phyloP scores from a whole-genome alignment of 2,888 invertebrate species.

The Ornithoptera alexandrae region DNA sequence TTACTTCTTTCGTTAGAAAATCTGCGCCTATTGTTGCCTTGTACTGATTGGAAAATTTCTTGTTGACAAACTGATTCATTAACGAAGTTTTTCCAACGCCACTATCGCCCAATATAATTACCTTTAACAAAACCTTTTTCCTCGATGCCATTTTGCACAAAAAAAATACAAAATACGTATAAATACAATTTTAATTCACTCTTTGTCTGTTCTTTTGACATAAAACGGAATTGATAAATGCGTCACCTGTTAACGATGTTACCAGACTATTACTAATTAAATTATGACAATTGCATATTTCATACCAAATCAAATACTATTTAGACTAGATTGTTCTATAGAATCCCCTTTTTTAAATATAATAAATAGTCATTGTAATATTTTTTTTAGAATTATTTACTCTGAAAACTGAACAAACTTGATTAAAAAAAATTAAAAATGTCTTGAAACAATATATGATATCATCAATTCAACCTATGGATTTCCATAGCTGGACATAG shows the following conservation, averaged over 20 bases:
- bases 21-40: slow-evolving; percentile 99
- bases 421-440: too few species aligned
- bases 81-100: slow-evolving; percentile 99
- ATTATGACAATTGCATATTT: not conserved
- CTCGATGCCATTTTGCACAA: slow-evolving; percentile 89
- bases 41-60: slow-evolving; percentile 99
- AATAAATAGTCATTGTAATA: too few species aligned
- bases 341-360: too few species aligned
- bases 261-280: slow-evolving; percentile 37
- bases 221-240: slow-evolving; percentile 71
- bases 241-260: slow-evolving; percentile 75
- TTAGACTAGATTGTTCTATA: not conserved
- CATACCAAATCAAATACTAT: too few species aligned
- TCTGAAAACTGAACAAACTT: too few species aligned
- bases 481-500: too few species aligned
- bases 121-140: slow-evolving; percentile 98
- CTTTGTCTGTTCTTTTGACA: slow-evolving; percentile 77
- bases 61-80: slow-evolving; percentile 99
- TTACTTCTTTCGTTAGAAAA: slow-evolving; percentile 99
- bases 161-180: slow-evolving; percentile 52
- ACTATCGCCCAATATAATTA: slow-evolving; percentile 98
- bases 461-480: too few species aligned
- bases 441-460: too few species aligned
- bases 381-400: too few species aligned
- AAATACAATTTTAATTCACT: slow-evolving; percentile 67